Percentiles rank a stretch among this genome's conserved stretches.
phyloP scores from a whole-genome alignment of 2,888 invertebrate species.

The Drosophila pseudotalamancana region DNA sequence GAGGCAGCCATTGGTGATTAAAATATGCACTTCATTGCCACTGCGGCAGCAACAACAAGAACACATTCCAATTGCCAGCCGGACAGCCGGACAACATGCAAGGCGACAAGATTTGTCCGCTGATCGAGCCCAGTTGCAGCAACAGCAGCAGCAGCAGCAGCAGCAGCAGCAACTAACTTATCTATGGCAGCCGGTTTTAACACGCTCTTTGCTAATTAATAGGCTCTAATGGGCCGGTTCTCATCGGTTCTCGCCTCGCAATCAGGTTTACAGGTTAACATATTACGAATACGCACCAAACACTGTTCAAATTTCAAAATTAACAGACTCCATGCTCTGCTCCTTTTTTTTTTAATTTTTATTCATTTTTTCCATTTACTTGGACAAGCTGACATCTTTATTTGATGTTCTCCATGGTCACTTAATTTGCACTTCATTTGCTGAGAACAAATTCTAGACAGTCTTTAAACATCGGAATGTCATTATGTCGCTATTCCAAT shows the following conservation, averaged over 20 bases:
- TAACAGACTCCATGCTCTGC: neutral
- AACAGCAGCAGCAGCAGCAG: constrained; percentile 19
- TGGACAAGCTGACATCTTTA: neutral
- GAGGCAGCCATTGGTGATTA: constrained; percentile 78
- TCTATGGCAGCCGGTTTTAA: constrained; percentile 70
- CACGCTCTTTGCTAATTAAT: constrained; percentile 73
- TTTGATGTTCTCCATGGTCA: too few species aligned
- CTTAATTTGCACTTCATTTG: too few species aligned
- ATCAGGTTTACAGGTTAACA: constrained; percentile 45
- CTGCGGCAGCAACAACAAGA: constrained; percentile 23
- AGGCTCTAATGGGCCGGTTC: constrained; percentile 60
- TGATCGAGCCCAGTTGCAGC: constrained; percentile 40
- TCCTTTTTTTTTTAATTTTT: neutral
- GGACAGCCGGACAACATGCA: constrained; percentile 50
- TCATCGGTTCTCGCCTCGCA: constrained; percentile 15
- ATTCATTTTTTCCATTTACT: neutral
- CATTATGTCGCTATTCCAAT: too few species aligned
- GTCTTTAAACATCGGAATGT: too few species aligned
- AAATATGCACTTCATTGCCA: constrained; percentile 78
- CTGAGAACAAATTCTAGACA: too few species aligned
- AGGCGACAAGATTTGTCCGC: constrained; percentile 67
- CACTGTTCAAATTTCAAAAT: constrained; percentile 2
- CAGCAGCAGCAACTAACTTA: constrained; percentile 29
- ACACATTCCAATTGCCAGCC: constrained; percentile 36
- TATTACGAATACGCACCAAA: constrained; percentile 20